phyloP scores from a whole-genome alignment of 2,888 invertebrate genomes.

The Chalcis sispes region DNA sequence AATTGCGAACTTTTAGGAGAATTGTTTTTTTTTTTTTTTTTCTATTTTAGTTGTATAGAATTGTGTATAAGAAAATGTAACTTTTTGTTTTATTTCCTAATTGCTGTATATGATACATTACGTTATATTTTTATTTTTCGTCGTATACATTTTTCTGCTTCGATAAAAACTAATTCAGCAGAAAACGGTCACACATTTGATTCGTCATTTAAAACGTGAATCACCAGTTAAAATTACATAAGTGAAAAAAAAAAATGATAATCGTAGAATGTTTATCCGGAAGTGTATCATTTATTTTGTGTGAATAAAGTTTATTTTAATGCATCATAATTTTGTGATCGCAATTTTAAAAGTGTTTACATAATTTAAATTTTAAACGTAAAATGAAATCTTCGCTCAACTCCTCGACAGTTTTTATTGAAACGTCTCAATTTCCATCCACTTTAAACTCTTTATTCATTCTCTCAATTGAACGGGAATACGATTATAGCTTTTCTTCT shows the following conservation, averaged over 20 bases:
- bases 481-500: slow-evolving; percentile 6
- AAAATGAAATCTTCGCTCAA: background rate
- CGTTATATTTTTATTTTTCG: slow-evolving; percentile 4
- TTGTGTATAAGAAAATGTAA: too few relatives aligned
- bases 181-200: background rate
- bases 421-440: background rate
- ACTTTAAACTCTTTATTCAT: slow-evolving; percentile 12
- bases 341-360: too few relatives aligned
- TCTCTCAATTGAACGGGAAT: slow-evolving; percentile 20
- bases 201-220: slow-evolving; percentile 1
- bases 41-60: background rate
- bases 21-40: background rate
- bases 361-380: background rate
- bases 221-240: slow-evolving; percentile 18
- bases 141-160: background rate
- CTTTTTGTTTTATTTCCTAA: background rate
- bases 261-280: background rate
- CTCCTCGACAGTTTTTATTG: background rate
- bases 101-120: background rate
- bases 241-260: background rate
- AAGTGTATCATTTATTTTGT: background rate
- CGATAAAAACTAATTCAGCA: slow-evolving; percentile 15
- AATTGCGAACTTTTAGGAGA: too few relatives aligned
- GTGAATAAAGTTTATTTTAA: background rate
- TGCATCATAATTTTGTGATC: background rate